Evolutionary conservation across 2,888 invertebrate genomes (phyloP), one percentile per base, ranked within the genome.

Genomic region (Hololepta plana): DNA sequence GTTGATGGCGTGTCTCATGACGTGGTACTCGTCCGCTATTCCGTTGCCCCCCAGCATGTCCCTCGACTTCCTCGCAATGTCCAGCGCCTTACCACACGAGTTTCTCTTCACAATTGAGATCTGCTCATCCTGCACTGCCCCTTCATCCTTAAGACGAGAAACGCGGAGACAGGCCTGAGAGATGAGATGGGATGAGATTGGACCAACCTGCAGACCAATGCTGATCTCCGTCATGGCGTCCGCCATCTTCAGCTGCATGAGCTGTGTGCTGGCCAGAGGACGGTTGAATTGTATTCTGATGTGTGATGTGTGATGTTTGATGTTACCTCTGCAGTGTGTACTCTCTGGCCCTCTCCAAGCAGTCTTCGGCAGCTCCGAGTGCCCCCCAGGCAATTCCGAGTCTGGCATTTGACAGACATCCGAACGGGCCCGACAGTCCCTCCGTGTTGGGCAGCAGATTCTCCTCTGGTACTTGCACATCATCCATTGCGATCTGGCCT

Each of bases 1-100:
- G 59, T 98, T 98, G 74, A 93, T 80, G 15, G 85, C 70, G 52
- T 98, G 98, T 31, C 98, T 64, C 37, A 99, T 96, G 24, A 98
- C 60, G 47, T 98, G 95, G 52, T 96, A 98, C 52, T 98, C 98
- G 57, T 98, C 98, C 26, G 80, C 76, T 39, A 98, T 82, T 9
- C 98, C 98, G 55, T 98, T 98, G 4, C 87, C 98, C 8, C 98
- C 98, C 4, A 98, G 64, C 76, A 96, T 90, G 49, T 98, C 98
- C 37, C 98, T 64, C 12, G 87, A 81, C 15, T 47, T 51, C 39
- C 96, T 65, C 2, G 84, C 93, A 42, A 96, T 91, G 22, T 91
- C 88, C 38, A 98, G 57, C 1, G 96, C 73, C 58, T 96, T 98
- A 2, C 84, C 87, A 39, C 91, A 81, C 35, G 80, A 90, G 55